Percentiles rank a stretch among this genome's conserved stretches.
Evolutionary conservation across 1,140 invertebrate genomes (phyloP).

Genomic region (Linepithema humile): DNA sequence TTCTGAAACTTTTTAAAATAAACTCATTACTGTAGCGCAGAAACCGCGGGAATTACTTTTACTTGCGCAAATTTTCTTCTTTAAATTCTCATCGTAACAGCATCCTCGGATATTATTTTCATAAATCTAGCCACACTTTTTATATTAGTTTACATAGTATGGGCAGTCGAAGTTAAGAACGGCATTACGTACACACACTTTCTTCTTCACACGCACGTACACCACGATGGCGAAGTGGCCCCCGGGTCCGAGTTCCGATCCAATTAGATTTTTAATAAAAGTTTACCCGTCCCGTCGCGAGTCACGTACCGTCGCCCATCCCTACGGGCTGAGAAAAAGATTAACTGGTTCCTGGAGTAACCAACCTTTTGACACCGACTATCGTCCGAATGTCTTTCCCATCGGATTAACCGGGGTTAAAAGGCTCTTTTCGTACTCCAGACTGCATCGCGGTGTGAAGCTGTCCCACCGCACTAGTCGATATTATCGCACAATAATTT

Average conservation of each 20-base stretch:
- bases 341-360: slow-evolving; percentile 66
- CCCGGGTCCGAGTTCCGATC: slow-evolving; percentile 68
- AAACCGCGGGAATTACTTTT: not conserved
- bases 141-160: not conserved
- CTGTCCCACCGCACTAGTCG: slow-evolving; percentile 9
- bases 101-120: not conserved
- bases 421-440: not conserved
- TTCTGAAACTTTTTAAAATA: not conserved
- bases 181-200: not conserved
- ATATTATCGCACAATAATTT: slow-evolving; percentile 45
- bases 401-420: slow-evolving; percentile 50
- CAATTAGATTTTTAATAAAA: slow-evolving; percentile 79
- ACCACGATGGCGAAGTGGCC: slow-evolving; percentile 51
- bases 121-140: not conserved
- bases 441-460: not conserved
- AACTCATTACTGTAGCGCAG: not conserved
- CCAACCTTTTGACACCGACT: slow-evolving; percentile 62
- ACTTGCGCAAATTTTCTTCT: not conserved
- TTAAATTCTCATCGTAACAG: not conserved
- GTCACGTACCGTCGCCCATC: slow-evolving; percentile 66
- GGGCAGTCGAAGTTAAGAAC: not conserved
- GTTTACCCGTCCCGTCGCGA: slow-evolving; percentile 71
- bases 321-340: slow-evolving; percentile 68
- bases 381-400: slow-evolving; percentile 37
- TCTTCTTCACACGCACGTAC: not conserved